These are phyloP conservation scores for Dioctria rufipes DNA, from an alignment of 2,888 invertebrate genomes.

Conservation along the genomic window DNA sequence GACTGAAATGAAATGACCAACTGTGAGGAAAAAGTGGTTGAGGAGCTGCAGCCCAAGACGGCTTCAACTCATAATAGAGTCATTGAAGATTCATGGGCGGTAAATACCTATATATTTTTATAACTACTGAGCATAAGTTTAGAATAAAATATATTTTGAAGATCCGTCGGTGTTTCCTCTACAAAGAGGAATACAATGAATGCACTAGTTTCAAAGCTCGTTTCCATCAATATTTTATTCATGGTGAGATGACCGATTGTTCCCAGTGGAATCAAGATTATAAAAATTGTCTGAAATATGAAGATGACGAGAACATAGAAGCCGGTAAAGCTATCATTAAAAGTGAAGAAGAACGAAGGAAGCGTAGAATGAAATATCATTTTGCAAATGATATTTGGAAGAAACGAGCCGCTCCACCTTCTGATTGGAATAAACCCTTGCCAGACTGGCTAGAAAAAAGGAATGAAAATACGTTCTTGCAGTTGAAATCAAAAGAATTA, in stretches of 20 bases:
- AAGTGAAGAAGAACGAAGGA: slow-evolving; percentile 80
- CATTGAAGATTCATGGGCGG: slow-evolving; percentile 65
- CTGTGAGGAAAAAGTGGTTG: not conserved
- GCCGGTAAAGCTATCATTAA: slow-evolving; percentile 79
- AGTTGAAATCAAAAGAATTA: slow-evolving; percentile 77
- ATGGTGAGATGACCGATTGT: slow-evolving; percentile 83
- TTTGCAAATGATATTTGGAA: slow-evolving; percentile 86
- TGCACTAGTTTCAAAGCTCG: slow-evolving; percentile 82
- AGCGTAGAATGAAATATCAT: slow-evolving; percentile 78
- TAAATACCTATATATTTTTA: slow-evolving; percentile 58
- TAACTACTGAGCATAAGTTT: not conserved
- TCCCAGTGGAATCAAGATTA: slow-evolving; percentile 85
- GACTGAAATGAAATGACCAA: not conserved
- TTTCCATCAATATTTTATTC: slow-evolving; percentile 90
- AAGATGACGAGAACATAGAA: slow-evolving; percentile 74
- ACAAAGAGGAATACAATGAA: slow-evolving; percentile 86
- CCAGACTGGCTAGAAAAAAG: slow-evolving; percentile 82
- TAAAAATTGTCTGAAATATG: slow-evolving; percentile 82
- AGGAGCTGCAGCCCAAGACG: not conserved
- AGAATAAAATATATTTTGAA: slow-evolving; percentile 67
- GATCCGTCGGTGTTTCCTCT: slow-evolving; percentile 86
- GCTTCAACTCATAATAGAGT: not conserved
- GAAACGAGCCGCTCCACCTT: slow-evolving; percentile 81
- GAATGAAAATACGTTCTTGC: slow-evolving; percentile 79
- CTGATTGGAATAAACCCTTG: slow-evolving; percentile 85